These are phyloP conservation scores for Henricia sp. DNA, from an alignment of 53 echinoderm and acorn worm species.

Conservation along the genomic window DNA sequence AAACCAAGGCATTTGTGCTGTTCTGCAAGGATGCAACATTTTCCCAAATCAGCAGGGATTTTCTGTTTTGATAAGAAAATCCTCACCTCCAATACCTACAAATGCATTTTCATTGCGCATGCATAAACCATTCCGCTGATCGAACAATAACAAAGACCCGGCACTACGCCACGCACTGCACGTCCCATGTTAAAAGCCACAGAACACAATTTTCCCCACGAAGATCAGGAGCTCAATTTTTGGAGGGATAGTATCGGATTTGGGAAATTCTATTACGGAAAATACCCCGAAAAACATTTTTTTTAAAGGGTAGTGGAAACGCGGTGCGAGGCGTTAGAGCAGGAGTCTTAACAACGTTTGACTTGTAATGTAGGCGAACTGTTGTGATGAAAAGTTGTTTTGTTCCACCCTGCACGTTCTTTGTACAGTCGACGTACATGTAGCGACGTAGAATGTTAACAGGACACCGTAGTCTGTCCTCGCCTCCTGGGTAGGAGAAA, in stretches of 20 bases:
- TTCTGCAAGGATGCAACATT: too few relatives aligned
- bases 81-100: conserved; percentile 6
- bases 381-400: too few relatives aligned
- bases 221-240: background rate
- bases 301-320: background rate
- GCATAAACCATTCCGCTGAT: too few relatives aligned
- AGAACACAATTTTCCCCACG: background rate
- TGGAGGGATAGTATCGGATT: background rate
- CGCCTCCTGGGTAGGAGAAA: too few relatives aligned
- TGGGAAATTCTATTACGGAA: conserved; percentile 14
- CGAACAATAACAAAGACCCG: background rate
- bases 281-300: conserved; percentile 6
- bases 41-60: conserved; percentile 2
- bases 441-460: too few relatives aligned
- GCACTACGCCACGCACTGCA: background rate
- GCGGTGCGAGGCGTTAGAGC: background rate
- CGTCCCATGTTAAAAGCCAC: background rate
- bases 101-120: too few relatives aligned
- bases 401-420: too few relatives aligned
- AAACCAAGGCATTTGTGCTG: too few relatives aligned
- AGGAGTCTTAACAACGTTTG: background rate
- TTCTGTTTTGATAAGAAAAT: conserved; percentile 1
- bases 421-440: too few relatives aligned
- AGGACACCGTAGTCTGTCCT: too few relatives aligned
- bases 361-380: background rate